Percentiles rank a stretch among this genome's conserved stretches.
phyloP scores from a whole-genome alignment of 2,888 invertebrate species.

The Drosophila ezoana region DNA sequence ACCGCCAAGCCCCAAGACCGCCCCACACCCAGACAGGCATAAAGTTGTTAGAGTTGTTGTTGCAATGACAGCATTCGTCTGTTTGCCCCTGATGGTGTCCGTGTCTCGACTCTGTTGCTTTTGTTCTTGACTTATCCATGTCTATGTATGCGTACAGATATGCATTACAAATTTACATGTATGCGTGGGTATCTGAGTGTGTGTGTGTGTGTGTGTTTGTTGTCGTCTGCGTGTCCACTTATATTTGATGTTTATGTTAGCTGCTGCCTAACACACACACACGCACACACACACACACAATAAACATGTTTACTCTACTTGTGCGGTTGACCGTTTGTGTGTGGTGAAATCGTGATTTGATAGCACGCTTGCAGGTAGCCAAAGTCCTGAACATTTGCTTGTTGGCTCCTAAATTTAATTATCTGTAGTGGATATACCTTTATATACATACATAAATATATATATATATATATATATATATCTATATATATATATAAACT shows the following conservation, averaged over 20 bases:
- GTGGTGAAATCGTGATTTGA: conserved; percentile 67
- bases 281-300: conserved; percentile 35
- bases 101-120: conserved; percentile 60
- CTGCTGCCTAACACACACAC: conserved; percentile 48
- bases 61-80: conserved; percentile 42
- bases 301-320: conserved; percentile 61
- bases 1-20: conserved; percentile 21
- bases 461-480: background rate
- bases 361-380: conserved; percentile 31
- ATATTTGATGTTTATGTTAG: conserved; percentile 75
- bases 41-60: conserved; percentile 44
- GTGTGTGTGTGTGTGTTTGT: conserved; percentile 31
- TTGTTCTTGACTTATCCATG: conserved; percentile 51
- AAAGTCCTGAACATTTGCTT: conserved; percentile 14
- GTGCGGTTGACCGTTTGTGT: conserved; percentile 67
- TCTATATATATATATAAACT: background rate
- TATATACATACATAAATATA: background rate
- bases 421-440: conserved; percentile 50
- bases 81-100: conserved; percentile 28
- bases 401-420: conserved; percentile 66
- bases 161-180: conserved; percentile 51
- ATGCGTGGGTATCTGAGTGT: conserved; percentile 5
- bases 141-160: background rate
- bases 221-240: conserved; percentile 66
- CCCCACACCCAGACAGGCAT: conserved; percentile 25